Conservation (phyloP, 2,888 invertebrate species). For the Sinelater perroti region DNA sequence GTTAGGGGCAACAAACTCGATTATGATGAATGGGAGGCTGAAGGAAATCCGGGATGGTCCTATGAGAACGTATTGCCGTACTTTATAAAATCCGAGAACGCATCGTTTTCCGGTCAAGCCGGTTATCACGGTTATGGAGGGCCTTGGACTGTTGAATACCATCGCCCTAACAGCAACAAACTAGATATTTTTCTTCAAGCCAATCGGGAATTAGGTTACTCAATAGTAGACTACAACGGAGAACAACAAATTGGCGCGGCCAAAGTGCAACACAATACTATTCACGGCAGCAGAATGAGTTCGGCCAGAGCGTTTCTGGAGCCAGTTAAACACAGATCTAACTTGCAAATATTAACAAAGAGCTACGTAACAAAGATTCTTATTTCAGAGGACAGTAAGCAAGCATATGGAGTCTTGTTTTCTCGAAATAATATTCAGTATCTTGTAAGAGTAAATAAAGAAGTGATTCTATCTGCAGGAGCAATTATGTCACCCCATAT, state of each 20-base stretch:
- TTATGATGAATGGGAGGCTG: slow-evolving; percentile 80
- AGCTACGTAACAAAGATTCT: slow-evolving; percentile 66
- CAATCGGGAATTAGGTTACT: slow-evolving; percentile 66
- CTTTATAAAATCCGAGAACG: slow-evolving; percentile 21
- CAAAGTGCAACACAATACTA: slow-evolving; percentile 71
- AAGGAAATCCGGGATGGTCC: slow-evolving; percentile 71
- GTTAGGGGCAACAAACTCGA: slow-evolving; percentile 83
- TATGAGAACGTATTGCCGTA: slow-evolving; percentile 68
- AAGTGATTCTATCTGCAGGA: slow-evolving; percentile 79
- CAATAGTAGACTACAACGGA: slow-evolving; percentile 71
- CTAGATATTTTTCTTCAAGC: slow-evolving; percentile 64
- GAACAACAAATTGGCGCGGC: slow-evolving; percentile 66
- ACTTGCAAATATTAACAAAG: slow-evolving; percentile 67
- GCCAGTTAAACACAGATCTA: slow-evolving; percentile 62
- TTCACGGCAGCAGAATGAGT: slow-evolving; percentile 67
- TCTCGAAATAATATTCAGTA: slow-evolving; percentile 58
- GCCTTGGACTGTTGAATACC: no score
- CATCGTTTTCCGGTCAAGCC: slow-evolving; percentile 1
- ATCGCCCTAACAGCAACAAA: slow-evolving; percentile 11
- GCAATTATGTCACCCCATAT: slow-evolving; percentile 68
- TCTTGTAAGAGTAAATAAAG: slow-evolving; percentile 67
- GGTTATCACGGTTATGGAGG: no score
- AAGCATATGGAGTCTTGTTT: slow-evolving; percentile 67
- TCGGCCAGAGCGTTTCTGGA: slow-evolving; percentile 69
- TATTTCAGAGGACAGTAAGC: slow-evolving; percentile 63